Evolutionary conservation across 2,888 invertebrate genomes (phyloP).

Genomic region (Volucella inanis): DNA sequence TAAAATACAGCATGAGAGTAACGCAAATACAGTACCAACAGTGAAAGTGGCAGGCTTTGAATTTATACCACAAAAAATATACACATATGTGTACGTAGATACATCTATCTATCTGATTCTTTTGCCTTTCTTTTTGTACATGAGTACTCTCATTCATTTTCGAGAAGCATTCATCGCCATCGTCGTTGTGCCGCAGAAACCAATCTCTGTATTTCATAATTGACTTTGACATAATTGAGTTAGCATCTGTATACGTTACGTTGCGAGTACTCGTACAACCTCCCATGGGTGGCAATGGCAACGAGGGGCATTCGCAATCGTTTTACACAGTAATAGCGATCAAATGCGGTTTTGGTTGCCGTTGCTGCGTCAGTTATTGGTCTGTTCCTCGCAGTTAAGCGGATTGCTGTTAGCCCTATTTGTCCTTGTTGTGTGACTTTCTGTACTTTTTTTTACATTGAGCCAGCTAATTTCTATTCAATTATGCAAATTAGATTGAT

Average conservation of each 20-base stretch:
- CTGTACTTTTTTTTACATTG: slow-evolving; percentile 3
- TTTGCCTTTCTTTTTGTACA: neutral
- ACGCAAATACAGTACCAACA: neutral
- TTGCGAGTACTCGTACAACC: neutral
- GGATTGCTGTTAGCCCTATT: slow-evolving; percentile 62
- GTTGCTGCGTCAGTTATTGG: slow-evolving; percentile 53
- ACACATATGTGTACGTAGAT: too few species aligned
- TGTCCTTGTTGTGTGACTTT: neutral
- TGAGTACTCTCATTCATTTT: slow-evolving; percentile 18
- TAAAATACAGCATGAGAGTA: slow-evolving; percentile 55
- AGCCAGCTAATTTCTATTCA: slow-evolving; percentile 74
- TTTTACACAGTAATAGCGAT: slow-evolving; percentile 22
- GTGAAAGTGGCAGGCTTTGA: slow-evolving; percentile 66
- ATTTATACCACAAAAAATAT: neutral
- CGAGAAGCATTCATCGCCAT: neutral
- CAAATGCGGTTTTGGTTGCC: slow-evolving; percentile 54
- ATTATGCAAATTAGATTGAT: slow-evolving; percentile 75
- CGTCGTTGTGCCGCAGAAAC: slow-evolving; percentile 23
- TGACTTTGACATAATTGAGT: slow-evolving; percentile 74
- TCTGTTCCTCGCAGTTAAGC: slow-evolving; percentile 51
- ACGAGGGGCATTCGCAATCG: neutral
- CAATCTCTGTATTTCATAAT: slow-evolving; percentile 65
- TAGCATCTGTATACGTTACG: slow-evolving; percentile 33
- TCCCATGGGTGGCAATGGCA: neutral
- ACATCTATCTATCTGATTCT: neutral